Evolutionary conservation across 2,888 invertebrate genomes (phyloP).

Genomic region (Polydrusus tereticollis): DNA sequence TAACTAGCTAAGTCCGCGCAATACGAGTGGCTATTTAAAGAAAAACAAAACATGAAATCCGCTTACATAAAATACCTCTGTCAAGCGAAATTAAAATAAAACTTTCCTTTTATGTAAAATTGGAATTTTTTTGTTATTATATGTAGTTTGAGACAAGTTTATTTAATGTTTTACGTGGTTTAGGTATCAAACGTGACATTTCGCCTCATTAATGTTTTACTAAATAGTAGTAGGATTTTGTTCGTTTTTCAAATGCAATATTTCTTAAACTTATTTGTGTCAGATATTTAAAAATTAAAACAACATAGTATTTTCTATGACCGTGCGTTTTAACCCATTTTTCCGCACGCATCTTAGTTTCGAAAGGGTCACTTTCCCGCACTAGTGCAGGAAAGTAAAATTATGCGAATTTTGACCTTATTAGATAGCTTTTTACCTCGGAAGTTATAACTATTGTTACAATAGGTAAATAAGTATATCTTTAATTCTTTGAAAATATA

Average conservation of each 20-base stretch:
- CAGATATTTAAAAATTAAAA: too few species aligned
- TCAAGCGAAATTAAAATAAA: background rate
- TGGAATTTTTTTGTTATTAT: background rate
- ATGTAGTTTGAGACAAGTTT: background rate
- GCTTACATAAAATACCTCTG: background rate
- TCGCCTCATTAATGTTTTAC: background rate
- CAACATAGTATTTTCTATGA: too few species aligned
- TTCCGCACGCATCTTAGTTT: too few species aligned
- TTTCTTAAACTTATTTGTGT: too few species aligned
- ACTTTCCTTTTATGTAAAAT: conserved; percentile 7
- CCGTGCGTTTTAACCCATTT: too few species aligned
- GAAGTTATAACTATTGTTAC: too few species aligned
- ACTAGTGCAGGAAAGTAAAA: too few species aligned
- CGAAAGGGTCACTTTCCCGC: too few species aligned
- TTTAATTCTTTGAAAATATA: too few species aligned
- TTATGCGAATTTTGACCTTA: too few species aligned
- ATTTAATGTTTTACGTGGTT: background rate
- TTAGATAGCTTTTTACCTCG: too few species aligned
- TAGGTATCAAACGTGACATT: background rate
- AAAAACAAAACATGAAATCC: background rate
- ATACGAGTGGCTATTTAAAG: background rate
- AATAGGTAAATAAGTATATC: too few species aligned
- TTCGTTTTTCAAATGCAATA: background rate
- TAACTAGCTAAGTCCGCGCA: background rate
- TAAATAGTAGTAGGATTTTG: background rate